Percentiles rank a stretch among this genome's conserved stretches.
Evolutionary conservation across 2,888 invertebrate species (phyloP).

Genomic region (Linyphia triangularis): DNA sequence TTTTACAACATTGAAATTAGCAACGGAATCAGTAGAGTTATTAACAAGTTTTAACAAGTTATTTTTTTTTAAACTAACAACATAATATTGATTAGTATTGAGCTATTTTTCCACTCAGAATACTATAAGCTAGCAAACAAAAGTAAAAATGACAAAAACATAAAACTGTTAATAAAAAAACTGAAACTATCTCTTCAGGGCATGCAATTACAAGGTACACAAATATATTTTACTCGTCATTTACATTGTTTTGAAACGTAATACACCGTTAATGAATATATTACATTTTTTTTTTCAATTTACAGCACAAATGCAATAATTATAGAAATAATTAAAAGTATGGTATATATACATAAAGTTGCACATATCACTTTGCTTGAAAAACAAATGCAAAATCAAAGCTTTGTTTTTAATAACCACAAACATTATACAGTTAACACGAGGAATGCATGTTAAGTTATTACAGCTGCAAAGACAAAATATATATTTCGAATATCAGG

Average conservation of each 20-base stretch:
- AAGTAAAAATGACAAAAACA: too few relatives aligned
- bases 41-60: too few relatives aligned
- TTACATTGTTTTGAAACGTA: not conserved
- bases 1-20: too few relatives aligned
- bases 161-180: too few relatives aligned
- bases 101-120: too few relatives aligned
- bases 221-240: not conserved
- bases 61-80: too few relatives aligned
- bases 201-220: not conserved
- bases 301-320: not conserved
- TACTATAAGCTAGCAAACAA: too few relatives aligned
- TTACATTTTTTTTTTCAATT: not conserved
- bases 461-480: constrained; percentile 24
- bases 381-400: constrained; percentile 20
- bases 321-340: not conserved
- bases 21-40: too few relatives aligned
- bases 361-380: constrained; percentile 17
- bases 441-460: constrained; percentile 21
- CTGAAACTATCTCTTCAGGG: not conserved
- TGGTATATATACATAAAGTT: not conserved
- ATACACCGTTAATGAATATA: constrained; percentile 22
- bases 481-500: constrained; percentile 9
- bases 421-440: constrained; percentile 10
- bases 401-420: not conserved
- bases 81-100: too few relatives aligned